phyloP scores from a whole-genome alignment of 2,888 invertebrate genomes.

The Diabrotica balteata region DNA sequence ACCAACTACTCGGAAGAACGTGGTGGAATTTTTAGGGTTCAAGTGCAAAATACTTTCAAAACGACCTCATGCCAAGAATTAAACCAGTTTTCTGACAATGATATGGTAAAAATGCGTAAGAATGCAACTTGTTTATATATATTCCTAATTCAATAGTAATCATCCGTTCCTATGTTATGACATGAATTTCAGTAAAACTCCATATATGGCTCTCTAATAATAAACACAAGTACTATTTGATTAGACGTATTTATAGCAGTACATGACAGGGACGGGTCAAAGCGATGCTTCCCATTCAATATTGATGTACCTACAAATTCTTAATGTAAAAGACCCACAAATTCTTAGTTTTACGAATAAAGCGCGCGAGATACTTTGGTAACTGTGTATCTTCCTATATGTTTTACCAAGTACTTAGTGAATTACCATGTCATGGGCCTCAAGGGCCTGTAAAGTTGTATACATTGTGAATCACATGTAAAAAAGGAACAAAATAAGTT shows the following conservation, averaged over 20 bases:
- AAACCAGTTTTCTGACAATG: constrained; percentile 3
- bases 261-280: not conserved
- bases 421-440: too few relatives aligned
- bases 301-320: too few relatives aligned
- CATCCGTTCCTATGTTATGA: constrained; percentile 17
- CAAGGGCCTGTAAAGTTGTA: too few relatives aligned
- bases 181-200: constrained; percentile 18
- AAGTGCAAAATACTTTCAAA: constrained; percentile 1
- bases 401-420: too few relatives aligned
- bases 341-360: too few relatives aligned
- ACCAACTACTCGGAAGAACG: too few relatives aligned
- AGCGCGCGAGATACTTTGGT: too few relatives aligned
- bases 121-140: constrained; percentile 2
- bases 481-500: too few relatives aligned
- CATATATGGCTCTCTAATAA: constrained; percentile 17
- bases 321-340: too few relatives aligned
- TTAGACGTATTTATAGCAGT: constrained; percentile 8
- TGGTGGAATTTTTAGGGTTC: not conserved
- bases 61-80: not conserved
- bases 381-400: too few relatives aligned
- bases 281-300: not conserved
- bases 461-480: too few relatives aligned
- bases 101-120: not conserved
- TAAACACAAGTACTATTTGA: constrained; percentile 19
- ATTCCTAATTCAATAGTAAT: constrained; percentile 11